Conservation (phyloP, 2,888 invertebrate genomes). For the Perizoma flavofasciatum region DNA sequence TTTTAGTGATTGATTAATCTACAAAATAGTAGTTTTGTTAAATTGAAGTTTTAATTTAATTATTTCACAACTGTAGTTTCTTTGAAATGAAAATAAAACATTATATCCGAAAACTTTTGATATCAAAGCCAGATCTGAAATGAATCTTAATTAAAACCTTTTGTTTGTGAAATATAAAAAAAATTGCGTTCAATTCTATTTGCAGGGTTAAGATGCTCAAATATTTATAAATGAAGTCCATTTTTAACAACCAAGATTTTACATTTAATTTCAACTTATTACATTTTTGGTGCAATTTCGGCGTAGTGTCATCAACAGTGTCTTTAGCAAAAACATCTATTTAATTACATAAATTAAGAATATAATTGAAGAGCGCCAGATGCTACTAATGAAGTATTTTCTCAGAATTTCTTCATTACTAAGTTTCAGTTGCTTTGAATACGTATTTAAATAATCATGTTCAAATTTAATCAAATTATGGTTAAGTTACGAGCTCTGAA, state of each 20-base stretch:
- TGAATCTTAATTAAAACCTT: slow-evolving; percentile 12
- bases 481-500: slow-evolving; percentile 13
- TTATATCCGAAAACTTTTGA: not conserved
- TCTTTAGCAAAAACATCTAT: slow-evolving; percentile 2
- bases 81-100: too few species aligned
- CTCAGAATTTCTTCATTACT: slow-evolving; percentile 20
- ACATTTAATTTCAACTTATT: too few species aligned
- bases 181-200: too few species aligned
- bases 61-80: too few species aligned
- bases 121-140: slow-evolving; percentile 1
- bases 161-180: slow-evolving; percentile 7
- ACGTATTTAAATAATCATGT: slow-evolving; percentile 20
- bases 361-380: slow-evolving; percentile 14
- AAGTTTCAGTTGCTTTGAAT: slow-evolving; percentile 15
- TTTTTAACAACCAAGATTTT: too few species aligned
- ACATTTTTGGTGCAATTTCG: too few species aligned
- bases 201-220: too few species aligned
- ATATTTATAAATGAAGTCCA: too few species aligned
- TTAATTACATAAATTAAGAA: slow-evolving; percentile 7
- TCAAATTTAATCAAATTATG: slow-evolving; percentile 19
- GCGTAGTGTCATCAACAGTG: too few species aligned
- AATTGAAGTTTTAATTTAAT: too few species aligned
- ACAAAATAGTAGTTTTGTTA: too few species aligned
- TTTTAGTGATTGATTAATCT: too few species aligned
- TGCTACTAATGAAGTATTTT: slow-evolving; percentile 17